Base-by-base conservation (phyloP, 2,113 vertebrate species). In the Podarcis raffonei region DNA sequence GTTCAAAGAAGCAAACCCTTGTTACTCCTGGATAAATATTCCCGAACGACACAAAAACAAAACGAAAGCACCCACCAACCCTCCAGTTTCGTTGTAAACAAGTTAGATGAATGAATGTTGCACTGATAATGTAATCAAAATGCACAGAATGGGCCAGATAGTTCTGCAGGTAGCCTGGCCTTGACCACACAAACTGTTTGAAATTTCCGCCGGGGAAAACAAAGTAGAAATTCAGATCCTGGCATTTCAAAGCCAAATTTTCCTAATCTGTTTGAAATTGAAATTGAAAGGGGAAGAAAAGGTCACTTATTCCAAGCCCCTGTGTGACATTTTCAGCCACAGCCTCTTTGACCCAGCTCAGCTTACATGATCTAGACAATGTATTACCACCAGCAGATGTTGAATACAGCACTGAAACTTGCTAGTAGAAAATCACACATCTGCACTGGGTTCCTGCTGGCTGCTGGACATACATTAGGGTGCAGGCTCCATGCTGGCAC, bases 21-120 rank as follows among this genome's bases (percentile, higher is more conserved):
- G n/a, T 35, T 90, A 74, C 78, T 92, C 30, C 81, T 91, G 68
- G 87, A 83, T 91, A 94, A 91, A 87, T 93, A 90, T 90, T 94
- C 93, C 48, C 91, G 84, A 85, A 32, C 87, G 18, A 74, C 20
- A 20, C 81, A 0, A 23, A 89, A 81, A 79, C 89, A 81, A 87
- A 86, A 85, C 59, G 87, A 68, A 89, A 90, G 81, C 48, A 90
- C 4, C 84, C 2, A 0, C 65, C 81, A 15, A 20, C 25, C 20
- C 39, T 80, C 22, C 39, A 12, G 20, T 71, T 37, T 20, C 42
- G 13, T 30, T 35, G 35, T 48, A 87, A 81, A 87, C 48, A 80
- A 83, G 80, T 80, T 15, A 57, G 9, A 39, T 22, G n/a, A 62
- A 72, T n/a, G 42, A 59, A 27, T 35, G 16, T 39, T 87, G 39